Evolutionary conservation across 2,113 vertebrate species (phyloP).

Genomic region (Tinamus guttatus): DNA sequence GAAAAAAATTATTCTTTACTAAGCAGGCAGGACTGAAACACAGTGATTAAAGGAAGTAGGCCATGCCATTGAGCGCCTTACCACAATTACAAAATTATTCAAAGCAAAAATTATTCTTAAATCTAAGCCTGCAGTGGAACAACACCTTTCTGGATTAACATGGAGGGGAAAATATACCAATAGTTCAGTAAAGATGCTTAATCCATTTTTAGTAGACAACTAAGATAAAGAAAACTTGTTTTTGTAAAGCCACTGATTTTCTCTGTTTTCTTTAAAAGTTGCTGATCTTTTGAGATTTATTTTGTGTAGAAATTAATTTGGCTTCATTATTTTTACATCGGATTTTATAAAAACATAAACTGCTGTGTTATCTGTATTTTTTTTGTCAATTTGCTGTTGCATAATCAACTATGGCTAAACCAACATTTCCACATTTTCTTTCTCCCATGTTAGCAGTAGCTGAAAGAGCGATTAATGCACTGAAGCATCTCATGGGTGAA

Average conservation of each 20-base stretch:
- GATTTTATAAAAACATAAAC: not conserved
- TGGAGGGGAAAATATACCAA: conserved; percentile 5
- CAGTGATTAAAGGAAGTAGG: not conserved
- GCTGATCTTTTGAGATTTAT: not conserved
- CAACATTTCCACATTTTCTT: not conserved
- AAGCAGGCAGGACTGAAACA: not conserved
- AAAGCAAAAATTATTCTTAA: not conserved
- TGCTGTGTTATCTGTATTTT: not conserved
- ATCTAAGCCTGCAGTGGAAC: not conserved
- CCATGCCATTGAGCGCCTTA: not conserved
- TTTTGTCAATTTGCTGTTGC: not conserved
- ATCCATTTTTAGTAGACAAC: not conserved
- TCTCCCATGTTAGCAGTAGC: not conserved
- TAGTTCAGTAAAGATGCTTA: not conserved
- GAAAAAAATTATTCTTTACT: not conserved
- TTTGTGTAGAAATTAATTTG: conserved; percentile 28
- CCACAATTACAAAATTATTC: not conserved
- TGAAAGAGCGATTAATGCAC: not conserved
- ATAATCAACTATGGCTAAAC: not conserved
- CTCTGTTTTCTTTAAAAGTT: not conserved
- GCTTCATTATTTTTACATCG: not conserved
- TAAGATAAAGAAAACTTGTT: conserved; percentile 15
- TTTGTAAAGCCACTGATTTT: not conserved
- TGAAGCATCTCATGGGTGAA: not conserved
- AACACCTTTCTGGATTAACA: conserved; percentile 17